These are phyloP conservation scores for Mimas tiliae DNA, from an alignment of 2,888 invertebrate genomes.

Conservation along the genomic window DNA sequence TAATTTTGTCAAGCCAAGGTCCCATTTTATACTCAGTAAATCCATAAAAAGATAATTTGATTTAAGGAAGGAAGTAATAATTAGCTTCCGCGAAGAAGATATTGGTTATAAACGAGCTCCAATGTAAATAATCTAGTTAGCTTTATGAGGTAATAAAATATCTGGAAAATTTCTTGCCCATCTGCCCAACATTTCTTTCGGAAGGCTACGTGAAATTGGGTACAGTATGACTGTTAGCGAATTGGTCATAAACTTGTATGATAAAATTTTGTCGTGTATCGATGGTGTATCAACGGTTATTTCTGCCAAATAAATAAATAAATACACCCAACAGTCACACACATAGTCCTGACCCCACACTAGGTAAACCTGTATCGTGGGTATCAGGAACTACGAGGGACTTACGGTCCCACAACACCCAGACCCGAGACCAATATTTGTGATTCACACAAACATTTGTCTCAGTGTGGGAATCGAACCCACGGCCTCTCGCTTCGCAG, in stretches of 20 bases:
- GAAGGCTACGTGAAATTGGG: conserved; percentile 30
- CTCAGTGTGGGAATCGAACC: no score
- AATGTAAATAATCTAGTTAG: conserved; percentile 52
- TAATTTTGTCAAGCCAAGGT: conserved; percentile 38
- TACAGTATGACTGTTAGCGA: conserved; percentile 41
- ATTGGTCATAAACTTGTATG: not conserved
- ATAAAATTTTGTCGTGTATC: not conserved
- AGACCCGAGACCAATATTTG: no score
- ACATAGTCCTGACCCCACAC: no score
- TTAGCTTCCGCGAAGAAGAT: conserved; percentile 50
- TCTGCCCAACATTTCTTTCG: conserved; percentile 41
- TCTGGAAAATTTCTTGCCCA: conserved; percentile 48
- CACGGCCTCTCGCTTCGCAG: no score
- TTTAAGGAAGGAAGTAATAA: conserved; percentile 53
- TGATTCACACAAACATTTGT: no score
- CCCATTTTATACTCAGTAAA: conserved; percentile 38
- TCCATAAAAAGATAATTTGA: conserved; percentile 46
- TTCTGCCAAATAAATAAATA: no score
- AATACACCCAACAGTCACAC: no score
- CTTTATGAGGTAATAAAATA: conserved; percentile 56
- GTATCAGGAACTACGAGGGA: no score
- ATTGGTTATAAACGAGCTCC: conserved; percentile 50
- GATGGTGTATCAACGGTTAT: not conserved
- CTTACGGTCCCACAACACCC: no score
- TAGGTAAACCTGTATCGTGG: no score